Percentiles rank a stretch among this genome's conserved stretches.
Conservation (phyloP, 2,113 vertebrate species). For the Dromas ardeola region DNA sequence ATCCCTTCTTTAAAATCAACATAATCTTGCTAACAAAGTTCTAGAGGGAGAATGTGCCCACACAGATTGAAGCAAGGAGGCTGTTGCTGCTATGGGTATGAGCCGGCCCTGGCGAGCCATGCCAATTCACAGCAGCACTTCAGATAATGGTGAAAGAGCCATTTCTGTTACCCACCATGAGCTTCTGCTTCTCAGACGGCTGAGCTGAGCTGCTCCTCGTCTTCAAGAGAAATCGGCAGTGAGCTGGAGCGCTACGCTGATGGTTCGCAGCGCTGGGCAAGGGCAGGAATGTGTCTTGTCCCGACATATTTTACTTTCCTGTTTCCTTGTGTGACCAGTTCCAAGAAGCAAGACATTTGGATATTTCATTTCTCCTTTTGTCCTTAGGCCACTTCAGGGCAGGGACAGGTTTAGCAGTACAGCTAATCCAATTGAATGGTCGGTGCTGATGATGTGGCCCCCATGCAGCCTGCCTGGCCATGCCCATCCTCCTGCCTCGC, state of each 20-base stretch:
- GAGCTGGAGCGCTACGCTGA: neutral
- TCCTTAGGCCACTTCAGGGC: neutral
- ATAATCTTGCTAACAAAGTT: neutral
- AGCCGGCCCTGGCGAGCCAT: neutral
- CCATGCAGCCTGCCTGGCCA: neutral
- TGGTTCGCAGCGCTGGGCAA: fast-evolving
- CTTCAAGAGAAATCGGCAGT: neutral
- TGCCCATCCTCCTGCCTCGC: neutral
- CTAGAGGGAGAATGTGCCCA: neutral
- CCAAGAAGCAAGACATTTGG: fast-evolving
- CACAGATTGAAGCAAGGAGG: neutral
- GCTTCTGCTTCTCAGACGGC: neutral
- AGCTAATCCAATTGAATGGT: neutral
- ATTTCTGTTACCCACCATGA: neutral
- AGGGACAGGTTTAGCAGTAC: neutral
- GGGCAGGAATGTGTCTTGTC: fast-evolving
- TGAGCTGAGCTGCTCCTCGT: neutral
- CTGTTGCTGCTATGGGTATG: neutral
- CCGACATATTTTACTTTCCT: neutral
- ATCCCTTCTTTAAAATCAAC: neutral
- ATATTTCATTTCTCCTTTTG: neutral
- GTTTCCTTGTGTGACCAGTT: neutral
- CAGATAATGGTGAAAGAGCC: neutral
- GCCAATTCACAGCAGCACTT: neutral
- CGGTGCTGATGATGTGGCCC: fast-evolving